Percentiles rank a stretch among this genome's conserved stretches.
phyloP scores from a whole-genome alignment of 2,113 vertebrate genomes.

The Xyrauchen texanus region DNA sequence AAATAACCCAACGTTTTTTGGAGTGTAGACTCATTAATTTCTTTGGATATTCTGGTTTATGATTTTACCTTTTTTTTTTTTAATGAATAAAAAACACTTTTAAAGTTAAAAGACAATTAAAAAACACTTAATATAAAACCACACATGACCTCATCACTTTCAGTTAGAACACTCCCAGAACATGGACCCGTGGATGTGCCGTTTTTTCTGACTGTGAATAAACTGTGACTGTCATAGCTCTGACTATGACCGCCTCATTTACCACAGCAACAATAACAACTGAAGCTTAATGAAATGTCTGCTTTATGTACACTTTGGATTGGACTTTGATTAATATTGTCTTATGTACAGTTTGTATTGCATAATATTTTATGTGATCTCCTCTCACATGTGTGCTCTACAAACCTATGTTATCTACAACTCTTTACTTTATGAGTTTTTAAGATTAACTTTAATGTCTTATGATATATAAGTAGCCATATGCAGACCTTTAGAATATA shows the following conservation, averaged over 20 bases:
- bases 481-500: constrained; percentile 44
- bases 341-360: background rate
- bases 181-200: background rate
- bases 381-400: constrained; percentile 19
- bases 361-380: constrained; percentile 5
- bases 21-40: too few relatives aligned
- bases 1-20: too few relatives aligned
- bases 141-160: background rate
- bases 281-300: background rate
- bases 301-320: background rate
- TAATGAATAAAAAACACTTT: too few relatives aligned
- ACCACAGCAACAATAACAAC: background rate
- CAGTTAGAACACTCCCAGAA: background rate
- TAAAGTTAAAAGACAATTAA: too few relatives aligned
- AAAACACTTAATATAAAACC: constrained; percentile 8
- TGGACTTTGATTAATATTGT: background rate
- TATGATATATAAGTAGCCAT: constrained; percentile 47
- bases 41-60: too few relatives aligned
- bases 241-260: background rate
- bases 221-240: background rate
- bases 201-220: background rate
- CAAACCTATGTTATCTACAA: constrained; percentile 42
- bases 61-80: too few relatives aligned
- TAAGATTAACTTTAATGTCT: constrained; percentile 42
- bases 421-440: constrained; percentile 35